These are phyloP conservation scores for Gouania willdenowi DNA, from an alignment of 2,797 vertebrate genomes.

Conservation along the genomic window DNA sequence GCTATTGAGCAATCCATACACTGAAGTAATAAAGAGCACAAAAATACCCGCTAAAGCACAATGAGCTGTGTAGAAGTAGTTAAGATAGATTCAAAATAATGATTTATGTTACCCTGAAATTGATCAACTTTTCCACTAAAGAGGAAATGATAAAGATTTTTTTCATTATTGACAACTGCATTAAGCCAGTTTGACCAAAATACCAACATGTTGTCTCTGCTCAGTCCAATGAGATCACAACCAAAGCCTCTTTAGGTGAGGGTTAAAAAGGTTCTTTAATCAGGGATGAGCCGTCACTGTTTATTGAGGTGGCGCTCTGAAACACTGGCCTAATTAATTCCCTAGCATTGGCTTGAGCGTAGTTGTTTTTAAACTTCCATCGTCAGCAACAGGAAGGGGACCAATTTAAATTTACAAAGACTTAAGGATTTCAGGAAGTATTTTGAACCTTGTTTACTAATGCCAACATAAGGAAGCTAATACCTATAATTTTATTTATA, in stretches of 20 bases:
- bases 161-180: no score
- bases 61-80: constrained; percentile 9
- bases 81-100: no score
- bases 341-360: constrained; percentile 40
- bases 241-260: constrained; percentile 65
- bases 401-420: constrained; percentile 59
- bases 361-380: constrained; percentile 53
- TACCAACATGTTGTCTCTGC: constrained; percentile 29
- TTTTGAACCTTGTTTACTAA: constrained; percentile 59
- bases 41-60: constrained; percentile 45
- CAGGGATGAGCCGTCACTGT: constrained; percentile 69
- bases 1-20: constrained; percentile 29
- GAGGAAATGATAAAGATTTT: no score
- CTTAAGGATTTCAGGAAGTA: constrained; percentile 59
- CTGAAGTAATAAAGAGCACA: constrained; percentile 13
- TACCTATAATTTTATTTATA: constrained; percentile 64
- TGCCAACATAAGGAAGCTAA: constrained; percentile 59
- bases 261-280: constrained; percentile 77
- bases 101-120: no score
- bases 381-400: constrained; percentile 46
- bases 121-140: no score
- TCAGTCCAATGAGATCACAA: constrained; percentile 58
- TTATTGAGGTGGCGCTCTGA: constrained; percentile 66
- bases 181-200: not conserved
- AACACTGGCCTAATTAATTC: constrained; percentile 77